Evolutionary conservation across 2,888 invertebrate species (phyloP).

Genomic region (Andrena bicolor): DNA sequence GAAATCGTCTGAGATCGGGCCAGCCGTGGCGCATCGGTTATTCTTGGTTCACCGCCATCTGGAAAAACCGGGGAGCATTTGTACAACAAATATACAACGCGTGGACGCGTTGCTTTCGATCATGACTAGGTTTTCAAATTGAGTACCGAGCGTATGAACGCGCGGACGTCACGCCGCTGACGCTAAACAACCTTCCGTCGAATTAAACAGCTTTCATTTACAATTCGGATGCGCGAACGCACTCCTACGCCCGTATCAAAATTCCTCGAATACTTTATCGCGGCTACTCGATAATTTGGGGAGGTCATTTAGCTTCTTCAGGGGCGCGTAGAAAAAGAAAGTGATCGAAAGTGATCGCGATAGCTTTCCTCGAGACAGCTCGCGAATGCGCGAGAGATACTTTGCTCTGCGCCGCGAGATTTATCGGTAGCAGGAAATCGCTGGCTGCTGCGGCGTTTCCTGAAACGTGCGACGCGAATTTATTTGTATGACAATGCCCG

Average conservation of each 20-base stretch:
- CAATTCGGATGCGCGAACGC: not conserved
- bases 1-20: not conserved
- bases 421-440: constrained; percentile 18
- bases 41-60: constrained; percentile 1
- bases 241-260: too few relatives aligned
- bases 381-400: too few relatives aligned
- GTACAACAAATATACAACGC: constrained; percentile 19
- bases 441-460: constrained; percentile 22
- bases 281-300: too few relatives aligned
- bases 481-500: constrained; percentile 49
- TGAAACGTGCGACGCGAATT: constrained; percentile 22
- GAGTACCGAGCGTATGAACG: not conserved
- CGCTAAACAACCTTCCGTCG: not conserved
- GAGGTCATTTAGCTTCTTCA: too few relatives aligned
- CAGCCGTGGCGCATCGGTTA: not conserved
- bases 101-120: constrained; percentile 13
- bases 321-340: too few relatives aligned
- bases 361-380: too few relatives aligned
- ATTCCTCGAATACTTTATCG: too few relatives aligned
- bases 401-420: not conserved
- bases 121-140: constrained; percentile 1
- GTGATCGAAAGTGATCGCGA: too few relatives aligned
- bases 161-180: not conserved
- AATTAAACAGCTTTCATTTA: not conserved
- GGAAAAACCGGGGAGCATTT: not conserved